Conservation (phyloP, 2,113 vertebrate species). For the Callopanchax toddi region DNA sequence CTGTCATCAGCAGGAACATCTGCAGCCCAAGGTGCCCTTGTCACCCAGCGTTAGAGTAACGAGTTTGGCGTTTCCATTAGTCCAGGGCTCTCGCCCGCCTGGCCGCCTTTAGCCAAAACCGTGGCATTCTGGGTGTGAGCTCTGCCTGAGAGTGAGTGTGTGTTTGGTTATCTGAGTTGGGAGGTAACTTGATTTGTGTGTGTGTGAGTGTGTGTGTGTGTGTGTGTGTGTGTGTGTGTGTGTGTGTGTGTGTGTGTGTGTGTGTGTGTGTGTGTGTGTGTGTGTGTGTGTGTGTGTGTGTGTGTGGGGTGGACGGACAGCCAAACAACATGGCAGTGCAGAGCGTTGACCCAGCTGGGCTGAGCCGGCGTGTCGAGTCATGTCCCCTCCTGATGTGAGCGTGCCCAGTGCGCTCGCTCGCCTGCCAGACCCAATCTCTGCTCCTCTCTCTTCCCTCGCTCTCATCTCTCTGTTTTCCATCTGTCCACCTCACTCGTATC, state of each 20-base stretch:
- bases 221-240: slow-evolving; percentile 25
- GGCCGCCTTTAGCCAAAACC: slow-evolving; percentile 61
- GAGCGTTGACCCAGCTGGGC: slow-evolving; percentile 79
- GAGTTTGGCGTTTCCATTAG: slow-evolving; percentile 82
- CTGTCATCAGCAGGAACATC: slow-evolving; percentile 82
- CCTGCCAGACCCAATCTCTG: slow-evolving; percentile 65
- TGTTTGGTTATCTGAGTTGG: slow-evolving; percentile 54
- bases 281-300: slow-evolving; percentile 42
- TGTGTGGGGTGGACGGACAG: slow-evolving; percentile 34
- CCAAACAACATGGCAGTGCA: slow-evolving; percentile 75
- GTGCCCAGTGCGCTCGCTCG: slow-evolving; percentile 70
- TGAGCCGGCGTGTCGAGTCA: slow-evolving; percentile 77
- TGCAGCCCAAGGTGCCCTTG: slow-evolving; percentile 85
- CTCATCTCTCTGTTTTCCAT: slow-evolving; percentile 69
- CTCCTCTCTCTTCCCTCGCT: slow-evolving; percentile 36
- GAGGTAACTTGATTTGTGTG: slow-evolving; percentile 57
- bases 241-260: slow-evolving; percentile 5
- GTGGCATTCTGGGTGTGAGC: slow-evolving; percentile 74
- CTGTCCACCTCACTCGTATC: slow-evolving; percentile 62
- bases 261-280: slow-evolving; percentile 53
- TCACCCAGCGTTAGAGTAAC: slow-evolving; percentile 83
- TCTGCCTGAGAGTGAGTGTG: slow-evolving; percentile 61
- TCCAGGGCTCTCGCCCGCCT: slow-evolving; percentile 64
- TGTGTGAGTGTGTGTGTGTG: slow-evolving; percentile 38
- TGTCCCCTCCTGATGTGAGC: slow-evolving; percentile 78